These are phyloP conservation scores for Parthenolecanium corni DNA, from an alignment of 2,888 invertebrate species.

Conservation along the genomic window DNA sequence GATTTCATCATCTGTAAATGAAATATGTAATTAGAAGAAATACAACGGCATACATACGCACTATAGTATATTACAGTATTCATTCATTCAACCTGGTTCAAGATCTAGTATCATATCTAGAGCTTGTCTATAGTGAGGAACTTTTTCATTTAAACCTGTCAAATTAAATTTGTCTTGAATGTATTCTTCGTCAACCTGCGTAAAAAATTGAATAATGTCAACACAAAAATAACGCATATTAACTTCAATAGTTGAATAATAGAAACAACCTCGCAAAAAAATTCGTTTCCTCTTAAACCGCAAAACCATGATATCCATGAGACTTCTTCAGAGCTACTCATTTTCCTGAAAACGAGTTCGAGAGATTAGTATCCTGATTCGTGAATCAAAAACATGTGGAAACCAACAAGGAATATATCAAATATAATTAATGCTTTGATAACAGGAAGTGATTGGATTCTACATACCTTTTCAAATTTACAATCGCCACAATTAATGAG, in stretches of 20 bases:
- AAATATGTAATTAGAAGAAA: no score
- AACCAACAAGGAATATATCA: no score
- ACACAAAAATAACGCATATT: neutral
- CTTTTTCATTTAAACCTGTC: slow-evolving; percentile 97
- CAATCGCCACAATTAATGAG: no score
- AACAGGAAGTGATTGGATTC: no score
- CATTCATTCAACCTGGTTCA: slow-evolving; percentile 71
- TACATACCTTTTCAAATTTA: no score
- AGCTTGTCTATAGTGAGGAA: slow-evolving; percentile 98
- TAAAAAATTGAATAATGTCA: slow-evolving; percentile 36
- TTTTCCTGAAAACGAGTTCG: slow-evolving; percentile 56
- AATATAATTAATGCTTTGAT: no score
- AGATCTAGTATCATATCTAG: slow-evolving; percentile 98
- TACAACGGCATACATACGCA: neutral
- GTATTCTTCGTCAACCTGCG: slow-evolving; percentile 98
- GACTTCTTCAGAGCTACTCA: slow-evolving; percentile 99
- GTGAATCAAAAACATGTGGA: no score
- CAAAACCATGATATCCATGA: slow-evolving; percentile 99
- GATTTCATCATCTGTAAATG: slow-evolving; percentile 83
- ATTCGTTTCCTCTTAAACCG: slow-evolving; percentile 97
- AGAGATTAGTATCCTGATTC: no score
- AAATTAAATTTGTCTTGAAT: slow-evolving; percentile 99
- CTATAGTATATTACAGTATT: neutral
- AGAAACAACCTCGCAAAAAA: slow-evolving; percentile 85
- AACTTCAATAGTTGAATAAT: neutral